Evolutionary conservation across 2,888 invertebrate species (phyloP).

Genomic region (Ernsta delagoae): DNA sequence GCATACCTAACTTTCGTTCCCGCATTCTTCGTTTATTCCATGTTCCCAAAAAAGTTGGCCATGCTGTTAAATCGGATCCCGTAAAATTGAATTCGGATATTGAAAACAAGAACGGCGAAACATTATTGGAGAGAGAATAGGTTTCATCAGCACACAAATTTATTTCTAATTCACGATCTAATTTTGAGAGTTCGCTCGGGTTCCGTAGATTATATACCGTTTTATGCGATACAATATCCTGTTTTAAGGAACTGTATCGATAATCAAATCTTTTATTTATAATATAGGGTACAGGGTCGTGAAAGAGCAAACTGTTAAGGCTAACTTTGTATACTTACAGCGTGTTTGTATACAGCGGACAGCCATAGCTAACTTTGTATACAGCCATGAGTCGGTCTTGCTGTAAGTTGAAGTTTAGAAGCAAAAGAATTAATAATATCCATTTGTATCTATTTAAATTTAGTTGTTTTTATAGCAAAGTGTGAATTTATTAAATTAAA

Average conservation of each 20-base stretch:
- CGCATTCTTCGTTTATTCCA: neutral
- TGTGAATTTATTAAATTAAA: no score
- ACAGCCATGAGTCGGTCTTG: no score
- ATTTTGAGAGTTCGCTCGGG: conserved; percentile 40
- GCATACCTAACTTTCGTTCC: neutral
- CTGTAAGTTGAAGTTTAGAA: no score
- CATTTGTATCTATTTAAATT: no score
- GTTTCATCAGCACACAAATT: conserved; percentile 45
- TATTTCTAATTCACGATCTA: conserved; percentile 47
- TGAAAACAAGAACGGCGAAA: conserved; percentile 35
- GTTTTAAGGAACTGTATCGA: conserved; percentile 45
- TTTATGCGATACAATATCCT: conserved; percentile 45
- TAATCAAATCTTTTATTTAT: conserved; percentile 59
- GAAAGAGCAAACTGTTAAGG: conserved; percentile 10
- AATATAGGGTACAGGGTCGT: conserved; percentile 40
- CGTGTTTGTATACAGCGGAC: conserved; percentile 6
- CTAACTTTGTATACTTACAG: conserved; percentile 26
- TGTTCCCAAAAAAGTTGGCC: conserved; percentile 11
- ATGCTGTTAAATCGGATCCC: conserved; percentile 21
- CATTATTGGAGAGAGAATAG: conserved; percentile 41
- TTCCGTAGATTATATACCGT: conserved; percentile 47
- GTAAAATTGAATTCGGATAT: conserved; percentile 38
- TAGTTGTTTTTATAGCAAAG: no score
- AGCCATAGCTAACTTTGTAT: no score
- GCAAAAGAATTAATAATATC: no score